Percentiles rank a stretch among this genome's conserved stretches.
Conservation (phyloP, 2,888 invertebrate genomes). For the Conus canariensis region DNA sequence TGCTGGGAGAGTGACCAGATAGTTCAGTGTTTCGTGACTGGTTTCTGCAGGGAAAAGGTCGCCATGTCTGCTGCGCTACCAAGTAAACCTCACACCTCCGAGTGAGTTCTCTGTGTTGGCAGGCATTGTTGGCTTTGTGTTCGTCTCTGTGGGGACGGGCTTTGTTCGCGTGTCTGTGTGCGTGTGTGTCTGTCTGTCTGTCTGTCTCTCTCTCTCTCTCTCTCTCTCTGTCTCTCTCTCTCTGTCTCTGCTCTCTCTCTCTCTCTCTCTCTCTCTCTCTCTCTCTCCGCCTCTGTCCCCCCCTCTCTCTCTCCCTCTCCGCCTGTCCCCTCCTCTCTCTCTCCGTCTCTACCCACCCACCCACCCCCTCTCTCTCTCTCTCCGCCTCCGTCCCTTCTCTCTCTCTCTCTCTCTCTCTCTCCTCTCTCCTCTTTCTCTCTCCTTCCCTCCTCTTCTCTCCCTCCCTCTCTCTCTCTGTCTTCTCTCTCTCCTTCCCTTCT, state of each 20-base stretch:
- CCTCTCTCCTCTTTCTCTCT: not conserved
- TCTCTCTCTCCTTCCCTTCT: not conserved
- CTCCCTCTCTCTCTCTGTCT: not conserved
- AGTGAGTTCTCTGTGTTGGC: no score
- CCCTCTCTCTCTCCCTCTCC: not conserved
- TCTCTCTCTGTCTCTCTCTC: not conserved
- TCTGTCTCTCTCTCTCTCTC: not conserved
- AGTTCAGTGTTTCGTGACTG: no score
- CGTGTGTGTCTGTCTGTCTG: not conserved
- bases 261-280: conserved; percentile 13
- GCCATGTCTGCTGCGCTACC: no score
- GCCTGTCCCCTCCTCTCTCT: not conserved
- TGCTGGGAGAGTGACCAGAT: no score
- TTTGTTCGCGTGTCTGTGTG: no score
- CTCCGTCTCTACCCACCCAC: no score
- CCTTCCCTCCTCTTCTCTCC: not conserved
- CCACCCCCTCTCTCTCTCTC: not conserved
- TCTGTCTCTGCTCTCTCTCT: not conserved
- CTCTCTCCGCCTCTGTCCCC: not conserved
- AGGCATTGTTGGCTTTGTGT: no score
- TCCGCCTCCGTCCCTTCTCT: not conserved
- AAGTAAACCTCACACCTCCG: no score
- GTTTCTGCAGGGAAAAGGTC: no score
- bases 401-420: not conserved
- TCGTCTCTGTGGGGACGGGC: no score